These are phyloP conservation scores for Oceanodroma tethys DNA, from an alignment of 2,113 vertebrate species.

Conservation along the genomic window DNA sequence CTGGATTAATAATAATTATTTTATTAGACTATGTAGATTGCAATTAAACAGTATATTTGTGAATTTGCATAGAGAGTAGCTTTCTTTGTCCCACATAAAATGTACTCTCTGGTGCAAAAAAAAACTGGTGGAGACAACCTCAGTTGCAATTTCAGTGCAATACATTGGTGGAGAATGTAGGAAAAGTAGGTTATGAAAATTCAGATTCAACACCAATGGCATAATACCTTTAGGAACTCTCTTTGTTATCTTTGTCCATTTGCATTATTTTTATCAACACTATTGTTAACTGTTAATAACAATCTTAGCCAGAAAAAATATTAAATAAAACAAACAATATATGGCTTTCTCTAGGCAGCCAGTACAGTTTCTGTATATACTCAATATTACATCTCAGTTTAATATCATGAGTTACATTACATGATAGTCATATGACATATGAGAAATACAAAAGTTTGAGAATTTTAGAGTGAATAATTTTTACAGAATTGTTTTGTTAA, in stretches of 20 bases:
- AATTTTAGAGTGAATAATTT: background rate
- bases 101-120: background rate
- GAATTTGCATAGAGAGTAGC: background rate
- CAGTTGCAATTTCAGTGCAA: background rate
- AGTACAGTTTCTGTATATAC: background rate
- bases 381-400: background rate
- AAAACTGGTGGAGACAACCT: background rate
- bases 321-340: background rate
- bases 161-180: background rate
- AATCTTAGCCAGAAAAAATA: background rate
- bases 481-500: background rate
- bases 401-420: background rate
- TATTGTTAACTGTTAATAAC: background rate
- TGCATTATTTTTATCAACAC: background rate
- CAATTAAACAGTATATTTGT: background rate
- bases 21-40: background rate
- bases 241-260: background rate
- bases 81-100: background rate
- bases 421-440: background rate
- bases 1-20: background rate
- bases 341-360: background rate
- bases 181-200: background rate
- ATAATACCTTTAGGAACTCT: background rate
- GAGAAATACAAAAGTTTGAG: background rate
- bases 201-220: background rate